A percentile compares a stretch with the other conserved stretches of the same genome.
phyloP scores from a whole-genome alignment of 2,797 vertebrate species.

The Alcedo quadribrachys region DNA sequence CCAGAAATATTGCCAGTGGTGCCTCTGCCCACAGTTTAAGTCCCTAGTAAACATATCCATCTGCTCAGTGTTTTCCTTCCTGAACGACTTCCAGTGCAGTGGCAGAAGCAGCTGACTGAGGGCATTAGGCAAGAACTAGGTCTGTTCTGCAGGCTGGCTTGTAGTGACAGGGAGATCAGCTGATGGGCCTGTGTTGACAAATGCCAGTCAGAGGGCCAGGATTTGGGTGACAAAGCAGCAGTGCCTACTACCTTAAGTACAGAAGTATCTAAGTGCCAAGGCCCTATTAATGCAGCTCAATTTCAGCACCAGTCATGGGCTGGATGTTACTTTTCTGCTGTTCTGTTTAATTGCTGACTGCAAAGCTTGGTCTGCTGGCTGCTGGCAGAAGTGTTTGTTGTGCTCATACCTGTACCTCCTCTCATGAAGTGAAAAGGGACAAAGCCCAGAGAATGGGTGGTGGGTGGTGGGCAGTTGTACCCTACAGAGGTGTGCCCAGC shows the following conservation, averaged over 20 bases:
- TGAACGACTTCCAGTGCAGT: constrained; percentile 8
- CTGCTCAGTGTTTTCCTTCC: constrained; percentile 69
- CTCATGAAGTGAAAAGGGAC: not conserved
- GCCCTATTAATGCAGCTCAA: not conserved
- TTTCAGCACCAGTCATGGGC: not conserved
- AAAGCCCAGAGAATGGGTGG: not conserved
- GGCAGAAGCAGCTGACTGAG: constrained; percentile 48
- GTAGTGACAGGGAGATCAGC: not conserved
- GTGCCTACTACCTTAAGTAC: not conserved
- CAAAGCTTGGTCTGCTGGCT: not conserved
- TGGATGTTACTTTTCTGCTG: not conserved
- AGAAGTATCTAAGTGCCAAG: not conserved
- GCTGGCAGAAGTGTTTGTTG: not conserved
- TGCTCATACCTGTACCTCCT: not conserved
- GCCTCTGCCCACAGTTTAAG: constrained; percentile 58
- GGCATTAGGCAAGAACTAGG: constrained; percentile 3
- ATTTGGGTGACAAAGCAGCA: not conserved
- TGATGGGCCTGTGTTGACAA: not conserved
- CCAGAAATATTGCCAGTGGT: constrained; percentile 70
- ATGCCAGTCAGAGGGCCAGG: not conserved
- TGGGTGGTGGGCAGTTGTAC: not conserved
- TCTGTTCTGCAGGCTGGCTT: not conserved
- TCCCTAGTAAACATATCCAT: constrained; percentile 70
- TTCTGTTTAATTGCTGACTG: not conserved
- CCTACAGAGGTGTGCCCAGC: not conserved